Evolutionary conservation across 2,797 vertebrate species (phyloP), one percentile per base, ranked within the genome.

Genomic region (Urophycis tenuis): DNA sequence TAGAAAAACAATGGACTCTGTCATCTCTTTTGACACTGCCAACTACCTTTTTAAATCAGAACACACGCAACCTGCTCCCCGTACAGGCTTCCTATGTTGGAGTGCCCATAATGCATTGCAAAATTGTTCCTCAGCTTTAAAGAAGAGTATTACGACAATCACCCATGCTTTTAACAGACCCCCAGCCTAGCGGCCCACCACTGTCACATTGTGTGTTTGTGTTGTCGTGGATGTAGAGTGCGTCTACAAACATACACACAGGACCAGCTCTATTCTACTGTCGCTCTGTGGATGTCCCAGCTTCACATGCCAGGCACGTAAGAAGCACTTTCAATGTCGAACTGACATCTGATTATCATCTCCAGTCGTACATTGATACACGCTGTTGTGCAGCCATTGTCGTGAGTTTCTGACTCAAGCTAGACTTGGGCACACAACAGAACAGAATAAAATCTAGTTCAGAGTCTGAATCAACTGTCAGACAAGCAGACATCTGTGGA

Each of bases 261-360:
- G 11, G 39, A 14, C 39, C 39, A 41, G 36, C 2, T 39, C 36
- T 39, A 15, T 41, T 41, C 39, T 41, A 3, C 15, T 49, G 41
- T 49, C 17, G 41, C 19, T 49, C 15, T 14, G 53, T n/a, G 53
- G 53, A n/a, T n/a, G 53, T 64, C 10, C 19, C 22, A 11, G 53
- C 2, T 78, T 49, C 76, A 15, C 39, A 41, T 41, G 39, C 12
- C 39, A 15, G 15, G 12, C 12, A 75, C 71, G 19, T 78, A 35
- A 80, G 67, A 75, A 72, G 71, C 77, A 82, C 30, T 69, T 69
- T 78, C 22, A 53, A 87, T 30, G 77, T 78, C 75, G 79, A 78
- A 69, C 80, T 85, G 88, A 83, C 60, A 81, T 71, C 60, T 22
- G 79, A 72, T 79, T 81, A 81, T 82, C 84, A 86, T 82, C 75